Percentiles rank a stretch among this genome's conserved stretches.
These are phyloP conservation scores for Bufo gargarizans DNA, from an alignment of 2,113 vertebrate species.

Conservation along the genomic window DNA sequence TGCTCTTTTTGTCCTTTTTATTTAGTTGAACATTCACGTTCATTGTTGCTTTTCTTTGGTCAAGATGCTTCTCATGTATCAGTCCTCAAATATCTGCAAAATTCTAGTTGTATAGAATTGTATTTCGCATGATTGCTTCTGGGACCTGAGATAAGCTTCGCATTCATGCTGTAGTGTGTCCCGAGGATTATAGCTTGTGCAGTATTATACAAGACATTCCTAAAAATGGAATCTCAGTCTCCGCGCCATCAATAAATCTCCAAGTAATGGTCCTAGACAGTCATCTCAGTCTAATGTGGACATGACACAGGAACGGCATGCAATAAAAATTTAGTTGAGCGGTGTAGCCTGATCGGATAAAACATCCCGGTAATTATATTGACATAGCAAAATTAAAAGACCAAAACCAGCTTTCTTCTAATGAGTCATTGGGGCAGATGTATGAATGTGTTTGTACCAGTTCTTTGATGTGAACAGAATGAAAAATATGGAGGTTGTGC, in stretches of 20 bases:
- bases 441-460: no score
- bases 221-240: constrained; percentile 24
- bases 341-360: not conserved
- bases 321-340: not conserved
- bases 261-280: not conserved
- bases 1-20: no score
- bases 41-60: not conserved
- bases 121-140: constrained; percentile 14
- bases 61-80: not conserved
- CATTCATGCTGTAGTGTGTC: constrained; percentile 9
- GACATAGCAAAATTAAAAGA: not conserved
- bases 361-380: not conserved
- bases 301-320: not conserved
- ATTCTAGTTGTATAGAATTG: constrained; percentile 6
- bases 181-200: constrained; percentile 32
- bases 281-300: not conserved
- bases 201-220: constrained; percentile 19
- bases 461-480: no score
- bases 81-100: not conserved
- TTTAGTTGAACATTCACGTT: not conserved
- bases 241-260: constrained; percentile 1
- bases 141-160: constrained; percentile 26
- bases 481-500: no score
- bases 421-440: no score
- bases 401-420: no score